Base-by-base conservation (phyloP, 2,797 vertebrate species). In the Malurus leucopterus region DNA sequence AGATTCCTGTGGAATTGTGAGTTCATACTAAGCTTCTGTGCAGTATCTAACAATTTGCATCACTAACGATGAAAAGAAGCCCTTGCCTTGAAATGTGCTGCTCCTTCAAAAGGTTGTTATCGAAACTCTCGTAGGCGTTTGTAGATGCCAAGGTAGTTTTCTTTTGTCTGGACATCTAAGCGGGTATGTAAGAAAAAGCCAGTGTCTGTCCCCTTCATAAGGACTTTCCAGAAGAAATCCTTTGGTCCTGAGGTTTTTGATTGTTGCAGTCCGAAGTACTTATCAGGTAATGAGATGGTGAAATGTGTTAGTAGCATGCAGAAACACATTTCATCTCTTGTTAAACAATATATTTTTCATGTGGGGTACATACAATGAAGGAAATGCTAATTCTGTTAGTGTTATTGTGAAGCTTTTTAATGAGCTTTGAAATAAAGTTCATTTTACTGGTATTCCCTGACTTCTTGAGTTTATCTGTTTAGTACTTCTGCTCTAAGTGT, bases 1-100 rank as follows among this genome's bases (percentile, higher is more conserved):
- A 97, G 96, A 98, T 97, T 98, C 97, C 97, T 98, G 97, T 98
- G 97, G 97, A 97, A 97, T 97, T 98, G 97, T 98, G 95, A 97
- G 95, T 96, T 96, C 96, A 95, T 97, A 96, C 95, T 93, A 95
- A 96, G 96, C 95, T 96, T 97, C 94, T 97, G 94, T 97, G 95
- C 95, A 95, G 95, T 96, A 95, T 96, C 88, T 88, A 94, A 95
- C 92, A 78, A 83, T 91, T 96, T 93, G 95, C 91, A 95, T 95
- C 95, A 95, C 95, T 95, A 68, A 96, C 90, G 92, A 95, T 94
- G 95, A 95, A 94, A 91, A 80, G 85, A 94, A 91, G 92, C 93
- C 38, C 77, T 93, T 95, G 91, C 94, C 93, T 84, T 90, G 95
- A 95, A 91, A 65, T 80, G 86, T 90, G 93, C 94, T 95, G 96